phyloP scores from a whole-genome alignment of 37 sponge, comb jelly and placozoan genomes.

The Crambe crambe region DNA sequence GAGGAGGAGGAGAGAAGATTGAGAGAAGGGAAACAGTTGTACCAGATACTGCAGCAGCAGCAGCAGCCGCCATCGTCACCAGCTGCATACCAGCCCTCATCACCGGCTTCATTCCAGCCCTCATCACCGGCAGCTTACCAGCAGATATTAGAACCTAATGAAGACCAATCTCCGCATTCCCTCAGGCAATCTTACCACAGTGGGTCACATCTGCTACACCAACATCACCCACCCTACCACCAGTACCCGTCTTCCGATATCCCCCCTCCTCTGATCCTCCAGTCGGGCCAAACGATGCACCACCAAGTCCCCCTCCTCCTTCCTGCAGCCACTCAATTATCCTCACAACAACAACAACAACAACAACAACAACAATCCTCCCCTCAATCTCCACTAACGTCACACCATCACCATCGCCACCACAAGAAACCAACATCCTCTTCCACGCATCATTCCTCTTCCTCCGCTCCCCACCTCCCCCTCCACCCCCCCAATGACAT shows the following conservation, averaged over 20 bases:
- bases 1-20: constrained; percentile 49
- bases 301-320: too few species aligned
- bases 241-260: background rate
- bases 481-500: background rate
- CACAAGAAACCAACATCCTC: background rate
- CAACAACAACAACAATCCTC: background rate
- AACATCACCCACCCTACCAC: background rate
- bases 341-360: background rate
- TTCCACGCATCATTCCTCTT: background rate
- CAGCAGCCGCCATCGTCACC: constrained; percentile 12
- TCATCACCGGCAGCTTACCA: too few species aligned
- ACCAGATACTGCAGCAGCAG: background rate
- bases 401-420: background rate
- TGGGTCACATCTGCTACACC: background rate
- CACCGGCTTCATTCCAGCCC: too few species aligned
- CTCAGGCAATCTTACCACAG: background rate
- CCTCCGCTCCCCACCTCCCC: background rate
- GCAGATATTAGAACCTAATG: background rate
- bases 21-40: background rate
- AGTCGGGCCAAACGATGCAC: too few species aligned
- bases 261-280: background rate
- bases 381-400: background rate
- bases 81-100: background rate
- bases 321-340: background rate
- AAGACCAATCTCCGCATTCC: background rate